Base-by-base conservation (phyloP, 2,888 invertebrate genomes). In the Eilema griseolum region DNA sequence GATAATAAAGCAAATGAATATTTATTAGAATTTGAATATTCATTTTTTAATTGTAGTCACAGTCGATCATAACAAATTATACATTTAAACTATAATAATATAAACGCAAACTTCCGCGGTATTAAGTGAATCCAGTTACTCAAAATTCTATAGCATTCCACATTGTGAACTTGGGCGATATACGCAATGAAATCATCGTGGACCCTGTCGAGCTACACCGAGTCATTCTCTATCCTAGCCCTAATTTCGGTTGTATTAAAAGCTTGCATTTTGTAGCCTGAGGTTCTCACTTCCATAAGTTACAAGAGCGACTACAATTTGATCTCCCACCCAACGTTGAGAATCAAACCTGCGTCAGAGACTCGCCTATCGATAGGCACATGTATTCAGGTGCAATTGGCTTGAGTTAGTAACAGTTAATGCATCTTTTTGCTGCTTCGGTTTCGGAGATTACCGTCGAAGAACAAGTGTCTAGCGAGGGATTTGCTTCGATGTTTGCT, bases 1-100 rank as follows among this genome's bases (percentile, higher is more conserved):
- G 52, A 52, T 52, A 52, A 59, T 26, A 59, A 59, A 59, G 26
- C 26, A 3, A 16, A 26, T 59, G 26, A 59, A 59, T 59, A 26
- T 59, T 12, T 26, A 59, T 59, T 16, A 59, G 24, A 3, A 59
- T 2, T 59, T 59, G 16, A 59, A 24, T 59, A 59, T 59, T 59
- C 59, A 14, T 26, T 59, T 28, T 59, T 59, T 59, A 26, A 26
- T 26, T 28, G 59, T 26, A 26, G 59, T 59, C 26, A 23, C 14
- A 59, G 59, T 59, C 26, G 26, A 52, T 52, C 2, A 52, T 3
- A 52, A 52, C 52, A 52, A 52, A 52, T 52, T 52, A 52, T 52
- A 52, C 52, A 52, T 52, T 52, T 52, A 52, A 52, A 52, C 52
- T 52, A 52, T 52, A 52, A 52, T 52, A 52, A 20, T 52, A 52